Conservation (phyloP, 2,113 vertebrate genomes). For the Epinephelus cyanopodus region DNA sequence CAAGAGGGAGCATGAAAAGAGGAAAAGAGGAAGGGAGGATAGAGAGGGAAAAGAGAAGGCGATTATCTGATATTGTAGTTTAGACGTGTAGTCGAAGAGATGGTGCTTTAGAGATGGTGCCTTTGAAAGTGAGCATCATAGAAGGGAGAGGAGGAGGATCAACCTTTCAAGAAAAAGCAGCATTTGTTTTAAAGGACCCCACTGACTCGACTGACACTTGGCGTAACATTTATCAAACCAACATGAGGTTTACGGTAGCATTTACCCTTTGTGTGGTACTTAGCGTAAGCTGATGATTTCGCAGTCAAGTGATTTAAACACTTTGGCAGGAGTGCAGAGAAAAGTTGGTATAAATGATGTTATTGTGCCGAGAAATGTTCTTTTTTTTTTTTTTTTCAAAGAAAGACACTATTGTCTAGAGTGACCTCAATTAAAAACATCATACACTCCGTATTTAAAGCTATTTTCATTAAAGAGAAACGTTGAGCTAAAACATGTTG, state of each 20-base stretch:
- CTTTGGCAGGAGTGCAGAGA: conserved; percentile 27
- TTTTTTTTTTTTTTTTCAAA: neutral
- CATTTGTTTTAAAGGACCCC: neutral
- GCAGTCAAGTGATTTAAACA: neutral
- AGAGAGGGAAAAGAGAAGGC: neutral
- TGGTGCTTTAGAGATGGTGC: neutral
- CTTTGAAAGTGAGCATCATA: conserved; percentile 4
- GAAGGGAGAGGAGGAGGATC: neutral
- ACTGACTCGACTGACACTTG: neutral
- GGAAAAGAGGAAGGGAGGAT: conserved; percentile 16
- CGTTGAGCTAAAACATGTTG: neutral
- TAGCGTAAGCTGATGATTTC: neutral
- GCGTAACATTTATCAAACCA: neutral
- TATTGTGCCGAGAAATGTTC: neutral
- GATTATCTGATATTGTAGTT: conserved; percentile 19
- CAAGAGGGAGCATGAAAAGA: conserved; percentile 47
- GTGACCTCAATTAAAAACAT: conserved; percentile 44
- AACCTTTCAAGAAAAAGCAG: neutral
- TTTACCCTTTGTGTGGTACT: neutral
- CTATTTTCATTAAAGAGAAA: conserved; percentile 27
- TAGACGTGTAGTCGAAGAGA: neutral
- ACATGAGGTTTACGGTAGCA: neutral
- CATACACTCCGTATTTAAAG: conserved; percentile 23
- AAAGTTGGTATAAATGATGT: conserved; percentile 1
- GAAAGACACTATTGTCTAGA: neutral